Evolutionary conservation across 1,140 invertebrate species (phyloP), one percentile per base, ranked within the genome.

Genomic region (Caenorhabditis tropicalis): DNA sequence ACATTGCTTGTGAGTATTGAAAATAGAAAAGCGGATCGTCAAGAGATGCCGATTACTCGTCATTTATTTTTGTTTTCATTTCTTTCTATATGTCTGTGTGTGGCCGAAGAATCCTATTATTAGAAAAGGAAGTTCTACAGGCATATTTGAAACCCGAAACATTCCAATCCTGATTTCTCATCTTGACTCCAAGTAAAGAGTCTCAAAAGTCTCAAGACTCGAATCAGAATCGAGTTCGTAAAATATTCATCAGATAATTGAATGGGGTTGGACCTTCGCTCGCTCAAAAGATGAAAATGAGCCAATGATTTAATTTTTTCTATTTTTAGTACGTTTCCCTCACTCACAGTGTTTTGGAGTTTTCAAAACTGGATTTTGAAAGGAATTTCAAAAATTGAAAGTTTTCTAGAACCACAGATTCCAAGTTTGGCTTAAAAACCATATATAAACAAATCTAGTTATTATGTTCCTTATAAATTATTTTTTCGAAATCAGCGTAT

Each of bases 231-330:
- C 36, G 5, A 39, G 3, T 24, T 36, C 36, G n/a, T 74, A n/a
- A 74, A 46, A 74, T 46, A 74, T 74, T 74, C 36, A 74, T 74
- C 3, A 70, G 60, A 70, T 70, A 36, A 33, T 70, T 70, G 60
- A 70, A 70, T 70, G 58, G 43, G n/a, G 16, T 43, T 33, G 21
- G 65, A 12, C 10, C 1, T 39, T 24, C 24, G n/a, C n/a, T 46
- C 65, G 33, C 36, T 43, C 36, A 58, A 27, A 58, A 27, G 53
- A 43, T 12, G 36, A 43, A 56, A 56, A 27, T 39, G 65, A 27
- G 58, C 29, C 7, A 5, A 36, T n/a, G 58, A 33, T 65, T 74
- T 43, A 43, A n/a, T 43, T 74, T 74, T 74, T 43, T 74, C 65
- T 74, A 74, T 74, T 74, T 74, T 65, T 65, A 31, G 27, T 3